phyloP scores from a whole-genome alignment of 1,140 invertebrate species.

The Ceratina japonica region DNA sequence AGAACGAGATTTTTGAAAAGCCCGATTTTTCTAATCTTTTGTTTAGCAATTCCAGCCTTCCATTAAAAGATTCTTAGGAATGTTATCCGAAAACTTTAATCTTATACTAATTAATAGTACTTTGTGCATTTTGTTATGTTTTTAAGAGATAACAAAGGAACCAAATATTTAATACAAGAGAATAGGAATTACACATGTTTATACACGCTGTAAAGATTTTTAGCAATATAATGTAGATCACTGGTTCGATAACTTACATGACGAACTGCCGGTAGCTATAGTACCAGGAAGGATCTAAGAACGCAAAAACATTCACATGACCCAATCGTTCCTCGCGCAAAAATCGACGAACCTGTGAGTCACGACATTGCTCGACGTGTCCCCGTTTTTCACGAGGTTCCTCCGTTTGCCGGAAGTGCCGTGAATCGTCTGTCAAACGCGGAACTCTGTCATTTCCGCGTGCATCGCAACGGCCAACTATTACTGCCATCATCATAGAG shows the following conservation, averaged over 20 bases:
- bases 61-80: not conserved
- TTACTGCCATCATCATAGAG: not conserved
- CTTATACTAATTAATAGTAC: no score
- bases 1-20: conserved; percentile 65
- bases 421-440: not conserved
- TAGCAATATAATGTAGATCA: not conserved
- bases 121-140: no score
- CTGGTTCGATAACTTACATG: conserved; percentile 62
- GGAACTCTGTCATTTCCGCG: not conserved
- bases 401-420: conserved; percentile 22
- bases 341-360: conserved; percentile 32
- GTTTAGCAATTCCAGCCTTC: conserved; percentile 68
- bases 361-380: conserved; percentile 64
- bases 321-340: conserved; percentile 59
- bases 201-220: not conserved
- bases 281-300: conserved; percentile 68
- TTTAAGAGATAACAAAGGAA: not conserved
- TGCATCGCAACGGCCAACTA: not conserved
- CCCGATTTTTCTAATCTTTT: conserved; percentile 65
- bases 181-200: not conserved
- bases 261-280: conserved; percentile 68
- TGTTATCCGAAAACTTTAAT: no score
- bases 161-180: not conserved
- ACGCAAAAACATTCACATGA: conserved; percentile 69
- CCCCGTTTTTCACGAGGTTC: conserved; percentile 32